Percentiles rank a stretch among this genome's conserved stretches.
These are phyloP conservation scores for Antheraea yamamai DNA, from an alignment of 2,888 invertebrate species.

Conservation along the genomic window DNA sequence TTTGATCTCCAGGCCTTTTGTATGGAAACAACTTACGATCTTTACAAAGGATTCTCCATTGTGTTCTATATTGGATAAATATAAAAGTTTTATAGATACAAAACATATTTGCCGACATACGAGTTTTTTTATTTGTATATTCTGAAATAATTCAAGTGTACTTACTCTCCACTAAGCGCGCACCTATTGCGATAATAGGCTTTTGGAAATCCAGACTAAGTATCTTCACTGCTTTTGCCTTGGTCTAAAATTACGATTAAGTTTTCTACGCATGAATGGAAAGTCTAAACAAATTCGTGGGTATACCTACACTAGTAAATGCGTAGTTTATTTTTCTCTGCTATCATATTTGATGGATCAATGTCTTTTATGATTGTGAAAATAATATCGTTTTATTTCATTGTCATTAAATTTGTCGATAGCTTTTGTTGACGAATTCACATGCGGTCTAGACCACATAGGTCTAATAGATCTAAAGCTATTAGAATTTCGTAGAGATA, in stretches of 20 bases:
- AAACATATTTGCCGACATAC: constrained; percentile 16
- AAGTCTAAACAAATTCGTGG: not conserved
- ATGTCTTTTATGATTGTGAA: too few relatives aligned
- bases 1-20: constrained; percentile 15
- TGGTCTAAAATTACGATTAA: not conserved
- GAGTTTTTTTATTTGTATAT: not conserved
- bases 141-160: not conserved
- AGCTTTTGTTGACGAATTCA: too few relatives aligned
- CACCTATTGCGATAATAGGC: not conserved
- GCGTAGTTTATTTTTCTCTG: not conserved
- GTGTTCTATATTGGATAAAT: constrained; percentile 2
- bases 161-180: not conserved
- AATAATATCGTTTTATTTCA: too few relatives aligned
- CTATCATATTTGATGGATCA: not conserved
- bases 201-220: not conserved
- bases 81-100: constrained; percentile 8
- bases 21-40: constrained; percentile 14
- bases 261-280: not conserved
- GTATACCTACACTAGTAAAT: not conserved
- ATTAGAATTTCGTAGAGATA: too few relatives aligned
- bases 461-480: too few relatives aligned
- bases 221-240: not conserved
- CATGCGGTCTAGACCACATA: too few relatives aligned
- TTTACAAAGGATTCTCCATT: constrained; percentile 15
- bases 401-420: too few relatives aligned